Base-by-base conservation (phyloP, 2,113 vertebrate genomes). In the Callospermophilus lateralis region DNA sequence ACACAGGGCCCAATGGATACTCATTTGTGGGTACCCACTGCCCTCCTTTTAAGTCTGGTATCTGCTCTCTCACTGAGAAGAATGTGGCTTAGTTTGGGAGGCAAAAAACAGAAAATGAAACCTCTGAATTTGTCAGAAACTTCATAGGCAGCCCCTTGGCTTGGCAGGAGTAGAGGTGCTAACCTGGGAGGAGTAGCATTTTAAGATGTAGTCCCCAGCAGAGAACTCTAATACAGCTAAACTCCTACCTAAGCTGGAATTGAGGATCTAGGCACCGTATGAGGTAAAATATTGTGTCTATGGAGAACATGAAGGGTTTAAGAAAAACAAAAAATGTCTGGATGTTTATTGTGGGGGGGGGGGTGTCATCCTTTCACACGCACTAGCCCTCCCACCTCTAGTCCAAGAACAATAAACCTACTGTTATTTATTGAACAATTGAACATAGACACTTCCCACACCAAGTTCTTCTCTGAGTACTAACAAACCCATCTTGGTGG, bases 321-420 rank as follows among this genome's bases (percentile, higher is more conserved):
- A 78, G 26, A 68, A 94, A 95, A 94, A 95, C 78, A 90, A 84
- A 78, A 86, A 78, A 61, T 67, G 11, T 68, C 39, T 89, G 45
- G 51, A 48, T 90, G n/a, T 55, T 16, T 32, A 72, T 65, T 0
- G 37, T 7, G 42, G 34, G 3, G 37, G 9, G 42, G 34, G 3
- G 3, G 22, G 9, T 58, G 32, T 93, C 72, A 94, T 65, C 73
- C 63, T 96, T 78, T 85, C 63, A 91, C 48, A 76, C 42, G 73
- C 39, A 81, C 28, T 78, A 67, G 53, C 79, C 77, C 55, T 85
- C 34, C 39, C 48, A 96, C 51, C 70, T 77, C 19, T 83, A 92
- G 58, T 48, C 34, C 91, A 95, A 95, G 79, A 96, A 97, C 84
- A 97, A 94, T 77, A 94, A 93, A 85, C 77, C 61, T 39, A 90